Evolutionary conservation across 2,113 vertebrate genomes (phyloP).

Genomic region (Dicaeum eximium): DNA sequence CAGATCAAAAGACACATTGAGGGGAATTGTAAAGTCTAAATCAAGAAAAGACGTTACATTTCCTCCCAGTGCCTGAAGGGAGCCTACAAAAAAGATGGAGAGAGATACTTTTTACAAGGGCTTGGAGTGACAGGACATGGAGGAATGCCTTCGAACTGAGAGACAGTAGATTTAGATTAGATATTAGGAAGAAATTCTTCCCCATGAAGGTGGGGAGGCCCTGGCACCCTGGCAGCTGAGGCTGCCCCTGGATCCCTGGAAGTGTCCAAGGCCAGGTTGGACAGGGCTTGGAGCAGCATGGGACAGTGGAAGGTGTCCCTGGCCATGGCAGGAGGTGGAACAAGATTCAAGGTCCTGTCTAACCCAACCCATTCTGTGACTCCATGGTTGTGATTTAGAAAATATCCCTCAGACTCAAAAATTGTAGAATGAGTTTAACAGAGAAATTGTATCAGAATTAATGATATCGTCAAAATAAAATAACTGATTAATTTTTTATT

Average conservation of each 20-base stretch:
- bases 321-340: not conserved
- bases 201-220: not conserved
- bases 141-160: not conserved
- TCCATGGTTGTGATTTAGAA: not conserved
- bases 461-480: not conserved
- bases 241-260: not conserved
- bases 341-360: not conserved
- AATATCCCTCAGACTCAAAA: not conserved
- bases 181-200: not conserved
- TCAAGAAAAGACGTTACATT: not conserved
- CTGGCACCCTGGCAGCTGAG: not conserved
- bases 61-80: not conserved
- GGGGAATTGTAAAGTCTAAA: not conserved
- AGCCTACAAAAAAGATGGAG: not conserved
- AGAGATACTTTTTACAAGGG: not conserved
- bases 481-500: rapidly evolving
- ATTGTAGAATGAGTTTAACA: not conserved
- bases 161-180: not conserved
- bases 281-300: rapidly evolving
- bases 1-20: not conserved
- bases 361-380: not conserved
- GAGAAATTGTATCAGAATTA: not conserved
- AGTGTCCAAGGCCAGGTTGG: not conserved
- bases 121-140: not conserved
- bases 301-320: not conserved